Percentiles rank a stretch among this genome's conserved stretches.
These are phyloP conservation scores for Diachasma alloeum DNA, from an alignment of 1,140 invertebrate species.

Conservation along the genomic window DNA sequence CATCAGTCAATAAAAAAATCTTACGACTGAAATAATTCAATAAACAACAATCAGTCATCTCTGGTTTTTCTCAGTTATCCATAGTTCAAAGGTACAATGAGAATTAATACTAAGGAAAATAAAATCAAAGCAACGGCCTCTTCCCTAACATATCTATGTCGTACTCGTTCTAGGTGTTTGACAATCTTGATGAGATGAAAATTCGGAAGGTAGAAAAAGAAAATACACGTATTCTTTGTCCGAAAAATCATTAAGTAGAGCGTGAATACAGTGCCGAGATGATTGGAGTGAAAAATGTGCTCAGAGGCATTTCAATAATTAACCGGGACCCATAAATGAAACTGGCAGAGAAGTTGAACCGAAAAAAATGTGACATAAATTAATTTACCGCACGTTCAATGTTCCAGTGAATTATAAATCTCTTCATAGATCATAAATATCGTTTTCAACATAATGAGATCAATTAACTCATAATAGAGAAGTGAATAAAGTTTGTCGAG, in stretches of 20 bases:
- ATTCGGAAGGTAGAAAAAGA: not conserved
- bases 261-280: not conserved
- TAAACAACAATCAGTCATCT: too few species aligned
- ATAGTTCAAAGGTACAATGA: too few species aligned
- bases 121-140: conserved; percentile 42
- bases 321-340: conserved; percentile 44
- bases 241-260: too few species aligned
- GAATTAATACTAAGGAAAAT: too few species aligned
- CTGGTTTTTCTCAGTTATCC: too few species aligned
- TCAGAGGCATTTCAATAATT: conserved; percentile 35
- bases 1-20: too few species aligned
- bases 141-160: conserved; percentile 52
- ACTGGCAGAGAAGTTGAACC: conserved; percentile 31
- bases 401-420: not conserved
- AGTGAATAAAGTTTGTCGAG: not conserved
- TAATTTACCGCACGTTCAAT: conserved; percentile 11
- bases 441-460: too few species aligned
- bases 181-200: conserved; percentile 41
- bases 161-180: conserved; percentile 42
- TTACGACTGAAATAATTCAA: too few species aligned
- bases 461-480: too few species aligned
- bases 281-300: not conserved
- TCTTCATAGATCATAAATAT: too few species aligned
- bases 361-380: conserved; percentile 20
- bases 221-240: not conserved